A percentile compares a stretch with the other conserved stretches of the same genome.
phyloP scores from a whole-genome alignment of 2,797 vertebrate species.

The Lutjanus campechanus region DNA sequence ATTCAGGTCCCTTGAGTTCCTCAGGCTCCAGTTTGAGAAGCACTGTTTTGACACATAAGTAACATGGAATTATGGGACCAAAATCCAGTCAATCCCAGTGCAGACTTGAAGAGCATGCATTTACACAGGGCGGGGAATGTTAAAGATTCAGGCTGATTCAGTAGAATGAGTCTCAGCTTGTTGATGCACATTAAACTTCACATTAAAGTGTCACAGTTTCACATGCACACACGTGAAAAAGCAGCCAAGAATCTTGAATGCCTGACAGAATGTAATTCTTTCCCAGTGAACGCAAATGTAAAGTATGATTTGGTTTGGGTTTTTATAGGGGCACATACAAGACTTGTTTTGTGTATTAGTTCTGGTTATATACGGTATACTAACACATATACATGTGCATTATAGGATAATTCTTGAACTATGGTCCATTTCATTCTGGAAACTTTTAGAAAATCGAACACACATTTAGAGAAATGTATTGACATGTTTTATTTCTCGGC shows the following conservation, averaged over 20 bases:
- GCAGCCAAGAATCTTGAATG: slow-evolving; percentile 13
- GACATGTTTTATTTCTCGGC: too few relatives aligned
- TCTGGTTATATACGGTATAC: neutral
- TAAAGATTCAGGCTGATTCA: slow-evolving; percentile 52
- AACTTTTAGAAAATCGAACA: too few relatives aligned
- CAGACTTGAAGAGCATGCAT: slow-evolving; percentile 32
- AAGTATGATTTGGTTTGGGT: neutral
- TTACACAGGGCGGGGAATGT: slow-evolving; percentile 54
- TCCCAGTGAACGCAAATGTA: slow-evolving; percentile 7
- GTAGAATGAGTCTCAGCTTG: slow-evolving; percentile 76
- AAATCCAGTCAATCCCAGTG: slow-evolving; percentile 42
- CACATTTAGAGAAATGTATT: too few relatives aligned
- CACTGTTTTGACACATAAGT: slow-evolving; percentile 20
- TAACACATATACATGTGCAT: neutral
- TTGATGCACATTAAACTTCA: slow-evolving; percentile 67
- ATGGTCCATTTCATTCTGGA: too few relatives aligned
- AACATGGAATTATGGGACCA: slow-evolving; percentile 32
- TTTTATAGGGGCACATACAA: neutral
- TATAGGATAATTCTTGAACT: too few relatives aligned
- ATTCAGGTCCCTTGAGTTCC: slow-evolving; percentile 13
- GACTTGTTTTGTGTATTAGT: neutral
- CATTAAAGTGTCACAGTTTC: slow-evolving; percentile 47
- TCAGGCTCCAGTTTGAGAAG: slow-evolving; percentile 5
- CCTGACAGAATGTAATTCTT: slow-evolving; percentile 18
- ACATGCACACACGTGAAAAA: slow-evolving; percentile 34